phyloP scores from a whole-genome alignment of 2,113 vertebrate species.

The Microcebus ravelobensis region DNA sequence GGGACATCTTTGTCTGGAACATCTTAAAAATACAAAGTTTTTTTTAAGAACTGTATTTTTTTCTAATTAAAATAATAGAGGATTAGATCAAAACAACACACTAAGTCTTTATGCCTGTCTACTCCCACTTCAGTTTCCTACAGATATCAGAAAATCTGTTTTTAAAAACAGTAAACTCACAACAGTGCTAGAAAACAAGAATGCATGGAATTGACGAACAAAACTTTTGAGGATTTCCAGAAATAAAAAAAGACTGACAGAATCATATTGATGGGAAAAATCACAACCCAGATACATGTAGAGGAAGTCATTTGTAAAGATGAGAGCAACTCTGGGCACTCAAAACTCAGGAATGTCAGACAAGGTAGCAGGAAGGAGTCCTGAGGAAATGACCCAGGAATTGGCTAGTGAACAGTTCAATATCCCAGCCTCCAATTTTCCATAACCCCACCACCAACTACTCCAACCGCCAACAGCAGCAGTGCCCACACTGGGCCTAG shows the following conservation, averaged over 20 bases:
- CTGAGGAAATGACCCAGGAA: background rate
- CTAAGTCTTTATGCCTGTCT: conserved; percentile 33
- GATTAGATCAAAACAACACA: conserved; percentile 50
- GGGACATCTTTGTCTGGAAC: background rate
- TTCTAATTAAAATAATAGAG: conserved; percentile 38
- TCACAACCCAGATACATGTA: background rate
- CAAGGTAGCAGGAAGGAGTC: background rate
- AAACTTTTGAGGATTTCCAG: conserved; percentile 1
- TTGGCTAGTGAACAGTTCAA: fast-evolving
- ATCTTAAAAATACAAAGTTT: conserved; percentile 1
- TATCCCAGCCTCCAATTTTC: background rate
- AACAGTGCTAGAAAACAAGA: conserved; percentile 51
- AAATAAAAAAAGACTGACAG: background rate
- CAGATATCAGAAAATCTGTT: conserved; percentile 62
- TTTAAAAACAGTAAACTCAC: conserved; percentile 22
- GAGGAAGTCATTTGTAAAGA: background rate
- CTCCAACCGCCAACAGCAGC: background rate
- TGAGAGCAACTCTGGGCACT: background rate
- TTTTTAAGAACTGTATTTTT: conserved; percentile 13
- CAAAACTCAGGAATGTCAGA: background rate
- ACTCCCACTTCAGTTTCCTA: conserved; percentile 48
- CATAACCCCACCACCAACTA: background rate
- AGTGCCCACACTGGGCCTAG: too few relatives aligned
- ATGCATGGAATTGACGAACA: background rate
- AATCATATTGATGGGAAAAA: background rate